These are phyloP conservation scores for Amblyornis subalaris DNA, from an alignment of 2,113 vertebrate genomes.

Conservation along the genomic window DNA sequence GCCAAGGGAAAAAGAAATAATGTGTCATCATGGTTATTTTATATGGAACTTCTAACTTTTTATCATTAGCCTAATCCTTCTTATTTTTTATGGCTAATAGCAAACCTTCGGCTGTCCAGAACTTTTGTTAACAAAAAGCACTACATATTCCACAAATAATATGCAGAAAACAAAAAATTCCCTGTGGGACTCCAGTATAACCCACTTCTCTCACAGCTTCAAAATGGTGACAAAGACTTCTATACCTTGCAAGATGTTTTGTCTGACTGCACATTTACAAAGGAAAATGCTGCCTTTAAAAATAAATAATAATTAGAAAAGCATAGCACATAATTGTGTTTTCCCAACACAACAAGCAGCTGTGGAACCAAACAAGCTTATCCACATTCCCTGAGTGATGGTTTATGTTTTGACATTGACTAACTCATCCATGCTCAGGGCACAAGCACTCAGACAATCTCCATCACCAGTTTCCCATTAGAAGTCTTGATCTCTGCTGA, in stretches of 20 bases:
- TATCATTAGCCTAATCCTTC: not conserved
- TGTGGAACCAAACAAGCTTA: conserved; percentile 10
- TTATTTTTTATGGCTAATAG: not conserved
- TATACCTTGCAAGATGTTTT: not conserved
- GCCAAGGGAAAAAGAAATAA: not conserved
- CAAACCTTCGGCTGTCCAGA: not conserved
- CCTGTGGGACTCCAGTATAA: not conserved
- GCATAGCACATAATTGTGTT: not conserved
- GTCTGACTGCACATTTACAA: not conserved
- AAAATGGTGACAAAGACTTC: not conserved
- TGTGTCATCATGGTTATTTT: not conserved
- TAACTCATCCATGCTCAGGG: conserved; percentile 57
- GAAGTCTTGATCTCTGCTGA: conserved; percentile 54
- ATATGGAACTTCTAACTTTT: not conserved
- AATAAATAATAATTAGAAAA: not conserved
- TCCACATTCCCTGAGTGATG: conserved; percentile 15
- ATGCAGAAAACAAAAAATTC: not conserved
- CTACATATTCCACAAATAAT: not conserved
- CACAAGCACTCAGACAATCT: conserved; percentile 52
- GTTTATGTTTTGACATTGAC: conserved; percentile 59
- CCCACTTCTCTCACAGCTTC: not conserved
- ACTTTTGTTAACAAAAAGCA: not conserved
- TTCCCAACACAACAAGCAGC: not conserved
- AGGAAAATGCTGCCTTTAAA: not conserved
- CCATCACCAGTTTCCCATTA: conserved; percentile 46